Evolutionary conservation across 2,113 vertebrate genomes (phyloP), one percentile per base, ranked within the genome.

Genomic region (Cololabis saira): DNA sequence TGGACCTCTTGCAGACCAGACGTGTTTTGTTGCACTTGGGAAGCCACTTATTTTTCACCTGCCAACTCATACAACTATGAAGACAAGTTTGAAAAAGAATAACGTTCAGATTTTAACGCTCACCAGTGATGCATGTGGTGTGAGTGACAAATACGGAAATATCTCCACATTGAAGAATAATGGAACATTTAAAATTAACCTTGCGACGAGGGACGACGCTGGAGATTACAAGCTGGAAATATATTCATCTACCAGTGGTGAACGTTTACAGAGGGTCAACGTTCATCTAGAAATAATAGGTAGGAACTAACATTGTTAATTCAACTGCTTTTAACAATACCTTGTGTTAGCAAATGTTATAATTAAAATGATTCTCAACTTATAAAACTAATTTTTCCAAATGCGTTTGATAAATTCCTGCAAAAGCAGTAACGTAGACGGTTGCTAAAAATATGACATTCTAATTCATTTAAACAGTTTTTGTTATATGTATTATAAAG

Each of bases 221-320:
- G 87, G 80, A 61, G 10, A 56, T 13, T 89, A 89, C 19, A 0
- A 0, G 14, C 0, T 85, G 27, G 15, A 64, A 5, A 10, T 37
- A 18, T 1, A 1, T 59, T 2, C 3, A 10, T 2, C 1, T n/a
- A n/a, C n/a, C 5, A 0, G 40, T 9, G 81, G 83, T 5, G 0
- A 0, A 17, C 2, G 9, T 0, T 0, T 48, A 33, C 45, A 6
- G 12, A n/a, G 0, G 5, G 2, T 16, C 0, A 27, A 1, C 1
- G 3, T 86, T 33, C 11, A 24, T 37, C 21, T 89, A 6, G 13
- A 72, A 19, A 57, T 86, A 64, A 24, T 49, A 64, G 79, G 84
- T 86, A 62, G 0, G 42, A 19, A 40, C 24, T n/a, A n/a, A n/a
- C n/a, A n/a, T n/a, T n/a, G n/a, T n/a, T n/a, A n/a, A n/a, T n/a